phyloP scores from a whole-genome alignment of 2,888 invertebrate genomes.

The Agriopis marginaria region DNA sequence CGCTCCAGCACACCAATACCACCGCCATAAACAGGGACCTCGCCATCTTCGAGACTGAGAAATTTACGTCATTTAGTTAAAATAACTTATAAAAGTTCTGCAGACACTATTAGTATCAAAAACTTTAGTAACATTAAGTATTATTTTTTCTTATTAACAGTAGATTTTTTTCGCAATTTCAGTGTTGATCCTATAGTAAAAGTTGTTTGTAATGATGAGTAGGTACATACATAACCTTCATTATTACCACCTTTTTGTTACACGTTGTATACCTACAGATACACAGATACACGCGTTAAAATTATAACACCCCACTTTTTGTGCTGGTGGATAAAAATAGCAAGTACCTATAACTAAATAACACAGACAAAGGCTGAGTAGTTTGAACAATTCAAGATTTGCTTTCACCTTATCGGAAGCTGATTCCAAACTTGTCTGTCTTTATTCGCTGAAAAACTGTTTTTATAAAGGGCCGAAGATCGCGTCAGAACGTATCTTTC shows the following conservation, averaged over 20 bases:
- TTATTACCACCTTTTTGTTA: too few relatives aligned
- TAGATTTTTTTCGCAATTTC: too few relatives aligned
- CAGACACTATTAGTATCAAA: not conserved
- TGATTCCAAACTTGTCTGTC: constrained; percentile 57
- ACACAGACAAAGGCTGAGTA: not conserved
- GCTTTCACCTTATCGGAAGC: constrained; percentile 53
- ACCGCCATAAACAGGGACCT: constrained; percentile 49
- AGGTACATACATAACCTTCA: too few relatives aligned
- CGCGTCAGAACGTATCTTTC: constrained; percentile 77
- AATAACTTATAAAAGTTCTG: not conserved
- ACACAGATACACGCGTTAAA: too few relatives aligned
- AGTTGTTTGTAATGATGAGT: too few relatives aligned
- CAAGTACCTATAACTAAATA: not conserved
- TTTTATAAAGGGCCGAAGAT: constrained; percentile 69
- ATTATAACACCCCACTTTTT: too few relatives aligned
- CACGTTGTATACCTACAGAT: too few relatives aligned
- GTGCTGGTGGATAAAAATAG: not conserved
- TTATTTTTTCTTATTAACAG: too few relatives aligned
- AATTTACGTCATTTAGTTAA: constrained; percentile 4
- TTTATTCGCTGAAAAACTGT: constrained; percentile 47
- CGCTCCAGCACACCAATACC: constrained; percentile 56
- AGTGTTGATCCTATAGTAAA: too few relatives aligned
- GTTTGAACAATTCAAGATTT: not conserved
- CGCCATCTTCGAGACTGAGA: constrained; percentile 42
- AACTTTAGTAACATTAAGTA: too few relatives aligned